Percentiles rank a stretch among this genome's conserved stretches.
Conservation (phyloP, 2,797 vertebrate species). For the Trachops cirrhosus region DNA sequence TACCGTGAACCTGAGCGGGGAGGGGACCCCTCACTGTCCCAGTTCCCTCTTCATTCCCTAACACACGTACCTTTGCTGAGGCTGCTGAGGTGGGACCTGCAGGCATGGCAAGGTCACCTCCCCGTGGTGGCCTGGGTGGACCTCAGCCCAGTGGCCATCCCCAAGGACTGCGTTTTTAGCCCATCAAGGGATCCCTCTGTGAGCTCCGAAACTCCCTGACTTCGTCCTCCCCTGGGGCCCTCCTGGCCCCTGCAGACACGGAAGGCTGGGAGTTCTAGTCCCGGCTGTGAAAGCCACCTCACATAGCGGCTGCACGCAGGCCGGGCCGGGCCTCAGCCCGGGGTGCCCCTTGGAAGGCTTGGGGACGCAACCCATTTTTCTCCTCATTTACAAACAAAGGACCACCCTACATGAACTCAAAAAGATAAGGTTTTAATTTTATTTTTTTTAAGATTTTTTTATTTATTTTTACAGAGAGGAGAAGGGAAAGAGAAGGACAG, state of each 20-base stretch:
- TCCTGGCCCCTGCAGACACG: rapidly evolving
- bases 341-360: background rate
- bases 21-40: rapidly evolving
- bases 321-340: rapidly evolving
- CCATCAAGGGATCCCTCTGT: rapidly evolving
- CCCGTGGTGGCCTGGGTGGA: rapidly evolving
- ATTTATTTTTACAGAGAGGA: no score
- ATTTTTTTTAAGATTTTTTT: no score
- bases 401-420: rapidly evolving
- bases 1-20: rapidly evolving
- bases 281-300: rapidly evolving
- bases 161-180: background rate
- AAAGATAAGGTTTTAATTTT: background rate
- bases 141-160: rapidly evolving
- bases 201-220: no score
- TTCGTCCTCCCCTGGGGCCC: background rate
- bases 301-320: background rate
- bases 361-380: rapidly evolving
- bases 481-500: no score
- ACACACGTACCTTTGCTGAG: rapidly evolving
- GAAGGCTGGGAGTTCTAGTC: background rate
- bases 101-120: no score
- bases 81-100: rapidly evolving
- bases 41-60: background rate
- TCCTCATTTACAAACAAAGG: background rate